A percentile compares a stretch with the other conserved stretches of the same genome.
Evolutionary conservation across 2,888 invertebrate species (phyloP).

Genomic region (Idaea biselata): DNA sequence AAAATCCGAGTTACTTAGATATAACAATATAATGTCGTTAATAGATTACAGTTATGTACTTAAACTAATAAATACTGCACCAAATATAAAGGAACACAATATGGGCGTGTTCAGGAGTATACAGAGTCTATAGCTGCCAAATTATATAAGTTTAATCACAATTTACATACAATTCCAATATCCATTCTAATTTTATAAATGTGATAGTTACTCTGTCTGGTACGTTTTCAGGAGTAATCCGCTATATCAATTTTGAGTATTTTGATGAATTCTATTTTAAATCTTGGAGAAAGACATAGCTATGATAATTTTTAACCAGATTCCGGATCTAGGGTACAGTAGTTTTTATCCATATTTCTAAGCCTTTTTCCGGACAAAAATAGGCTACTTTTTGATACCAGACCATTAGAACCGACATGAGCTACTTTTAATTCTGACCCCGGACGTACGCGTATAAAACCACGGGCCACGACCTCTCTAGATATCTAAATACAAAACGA

Average conservation of each 20-base stretch:
- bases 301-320: too few species aligned
- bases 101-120: constrained; percentile 22
- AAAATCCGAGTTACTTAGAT: constrained; percentile 25
- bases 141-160: constrained; percentile 11
- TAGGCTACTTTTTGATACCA: too few species aligned
- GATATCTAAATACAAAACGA: constrained; percentile 22
- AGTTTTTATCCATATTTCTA: too few species aligned
- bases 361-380: too few species aligned
- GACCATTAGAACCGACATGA: too few species aligned
- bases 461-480: constrained; percentile 24
- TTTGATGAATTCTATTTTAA: too few species aligned
- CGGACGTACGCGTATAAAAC: constrained; percentile 3
- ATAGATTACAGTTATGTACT: constrained; percentile 34
- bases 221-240: too few species aligned
- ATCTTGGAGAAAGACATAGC: too few species aligned
- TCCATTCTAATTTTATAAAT: constrained; percentile 7
- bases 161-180: constrained; percentile 6
- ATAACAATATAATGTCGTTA: constrained; percentile 62
- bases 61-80: constrained; percentile 65
- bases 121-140: background rate
- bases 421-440: too few species aligned
- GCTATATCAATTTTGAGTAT: too few species aligned
- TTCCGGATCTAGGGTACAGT: too few species aligned
- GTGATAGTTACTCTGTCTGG: too few species aligned
- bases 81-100: constrained; percentile 62